Evolutionary conservation across 2,797 vertebrate genomes (phyloP), one percentile per base, ranked within the genome.

Genomic region (Pogonophryne albipinna): DNA sequence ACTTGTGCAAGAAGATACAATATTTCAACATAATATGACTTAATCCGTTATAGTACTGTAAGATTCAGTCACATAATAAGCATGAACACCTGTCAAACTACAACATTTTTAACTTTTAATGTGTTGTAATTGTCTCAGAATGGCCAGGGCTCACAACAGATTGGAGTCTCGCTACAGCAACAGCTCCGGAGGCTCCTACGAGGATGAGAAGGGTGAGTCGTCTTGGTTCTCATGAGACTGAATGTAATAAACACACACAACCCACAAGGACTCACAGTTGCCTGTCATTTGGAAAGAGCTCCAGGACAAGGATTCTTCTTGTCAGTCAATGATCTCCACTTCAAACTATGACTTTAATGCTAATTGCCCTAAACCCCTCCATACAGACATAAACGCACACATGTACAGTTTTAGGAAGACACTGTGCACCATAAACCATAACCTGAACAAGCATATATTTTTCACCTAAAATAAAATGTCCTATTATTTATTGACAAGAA

Each of bases 161-260:
- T 95, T 99, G 51, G 98, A 99, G 87, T 99, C 98, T 23, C 96
- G 98, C 82, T 98, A 99, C 93, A 99, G 98, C 90, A 99, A 99
- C 91, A 99, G 98, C 90, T 99, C 98, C 0, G 98, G 98, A 88
- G 98, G 98, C 61, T 99, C 98, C 4, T 99, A 99, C 0, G 98
- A 99, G 72, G 98, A 99, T 61, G 98, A 99, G 82, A 99, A 99
- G 94, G 96, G 98, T 99, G 91, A 95, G 97, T 94, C 1, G 2
- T 55, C 11, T 53, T 74, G 38, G 20, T 69, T 66, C n/a, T 41
- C 49, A 11, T 71, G 62, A 78, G 16, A 78, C 53, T 20, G 2
- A 58, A 64, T 66, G 47, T 46, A 42, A 16, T 27, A 63, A 38
- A 73, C 47, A 56, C n/a, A 56, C 47, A 51, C 57, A 79, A 53